Conservation (phyloP, 2,797 vertebrate species). For the Momotus momota region DNA sequence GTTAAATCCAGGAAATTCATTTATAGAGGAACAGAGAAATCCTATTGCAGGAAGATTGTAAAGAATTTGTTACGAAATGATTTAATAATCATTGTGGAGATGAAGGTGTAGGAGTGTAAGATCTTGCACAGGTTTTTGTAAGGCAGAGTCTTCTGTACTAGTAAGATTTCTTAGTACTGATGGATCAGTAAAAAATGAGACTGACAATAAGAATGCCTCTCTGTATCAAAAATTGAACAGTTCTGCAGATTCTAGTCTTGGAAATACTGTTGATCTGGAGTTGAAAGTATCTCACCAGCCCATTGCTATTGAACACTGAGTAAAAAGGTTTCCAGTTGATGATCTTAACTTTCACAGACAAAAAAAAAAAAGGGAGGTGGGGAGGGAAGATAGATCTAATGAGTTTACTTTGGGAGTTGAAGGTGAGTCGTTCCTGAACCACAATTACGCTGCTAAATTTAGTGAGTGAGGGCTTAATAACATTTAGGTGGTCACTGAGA, state of each 20-base stretch:
- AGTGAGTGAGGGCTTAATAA: neutral
- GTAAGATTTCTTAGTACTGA: neutral
- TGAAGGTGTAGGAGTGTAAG: neutral
- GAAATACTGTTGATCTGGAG: neutral
- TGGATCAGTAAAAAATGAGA: neutral
- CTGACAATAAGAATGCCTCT: neutral
- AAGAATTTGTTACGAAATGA: neutral
- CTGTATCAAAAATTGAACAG: neutral
- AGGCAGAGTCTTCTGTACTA: neutral
- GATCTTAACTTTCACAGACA: neutral
- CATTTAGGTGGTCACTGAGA: neutral
- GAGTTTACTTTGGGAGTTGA: neutral
- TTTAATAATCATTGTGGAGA: neutral
- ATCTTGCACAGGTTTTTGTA: neutral
- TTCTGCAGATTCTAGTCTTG: neutral
- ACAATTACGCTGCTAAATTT: neutral
- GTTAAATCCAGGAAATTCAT: neutral
- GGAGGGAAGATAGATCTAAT: neutral
- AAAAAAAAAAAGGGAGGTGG: too few species aligned
- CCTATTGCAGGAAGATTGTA: neutral
- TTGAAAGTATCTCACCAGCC: neutral
- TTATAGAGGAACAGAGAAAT: neutral
- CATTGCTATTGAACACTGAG: neutral
- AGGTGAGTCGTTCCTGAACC: neutral
- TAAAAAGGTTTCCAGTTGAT: neutral